Conservation (phyloP, 2,113 vertebrate genomes). For the Myotis yumanensis region DNA sequence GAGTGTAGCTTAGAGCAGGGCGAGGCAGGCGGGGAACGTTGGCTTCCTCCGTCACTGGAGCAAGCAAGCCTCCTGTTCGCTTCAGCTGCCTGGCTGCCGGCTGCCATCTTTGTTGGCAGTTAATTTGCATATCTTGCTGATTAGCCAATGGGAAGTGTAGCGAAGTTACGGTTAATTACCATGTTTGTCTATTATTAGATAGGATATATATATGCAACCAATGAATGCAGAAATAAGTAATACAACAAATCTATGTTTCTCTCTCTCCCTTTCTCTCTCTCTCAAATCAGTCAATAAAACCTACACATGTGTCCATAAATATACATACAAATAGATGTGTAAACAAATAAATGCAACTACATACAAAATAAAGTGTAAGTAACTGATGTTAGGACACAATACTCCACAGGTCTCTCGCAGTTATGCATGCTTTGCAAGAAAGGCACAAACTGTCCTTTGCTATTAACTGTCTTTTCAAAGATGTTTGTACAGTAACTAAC, state of each 20-base stretch:
- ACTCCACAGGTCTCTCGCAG: neutral
- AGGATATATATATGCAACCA: neutral
- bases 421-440: constrained; percentile 17
- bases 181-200: too few relatives aligned
- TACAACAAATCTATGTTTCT: neutral
- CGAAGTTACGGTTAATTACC: too few relatives aligned
- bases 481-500: constrained; percentile 26
- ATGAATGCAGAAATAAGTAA: neutral
- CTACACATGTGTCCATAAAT: neutral
- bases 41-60: too few relatives aligned
- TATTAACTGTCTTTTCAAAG: constrained; percentile 36
- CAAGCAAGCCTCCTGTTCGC: too few relatives aligned
- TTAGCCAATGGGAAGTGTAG: too few relatives aligned
- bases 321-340: neutral
- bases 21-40: too few relatives aligned
- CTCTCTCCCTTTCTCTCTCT: too few relatives aligned
- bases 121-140: too few relatives aligned
- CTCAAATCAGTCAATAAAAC: neutral
- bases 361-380: neutral
- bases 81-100: too few relatives aligned
- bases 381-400: neutral
- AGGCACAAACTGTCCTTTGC: neutral
- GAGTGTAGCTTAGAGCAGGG: too few relatives aligned
- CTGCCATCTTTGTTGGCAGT: too few relatives aligned
- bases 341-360: neutral